These are phyloP conservation scores for Carcinoscorpius rotundicauda DNA, from an alignment of 1,140 invertebrate species.

Conservation along the genomic window DNA sequence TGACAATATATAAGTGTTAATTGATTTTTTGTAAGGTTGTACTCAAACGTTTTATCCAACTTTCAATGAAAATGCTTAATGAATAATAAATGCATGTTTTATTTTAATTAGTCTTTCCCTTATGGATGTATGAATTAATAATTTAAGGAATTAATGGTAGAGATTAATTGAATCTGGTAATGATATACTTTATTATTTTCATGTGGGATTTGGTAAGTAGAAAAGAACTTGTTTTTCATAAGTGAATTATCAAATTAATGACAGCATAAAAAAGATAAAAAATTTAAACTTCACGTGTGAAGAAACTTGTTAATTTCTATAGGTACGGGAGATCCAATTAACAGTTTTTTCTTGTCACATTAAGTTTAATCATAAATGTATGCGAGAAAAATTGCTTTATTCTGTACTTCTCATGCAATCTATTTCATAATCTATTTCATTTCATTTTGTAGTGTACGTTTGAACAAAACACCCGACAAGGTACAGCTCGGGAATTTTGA, in stretches of 20 bases:
- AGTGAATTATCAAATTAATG: constrained; percentile 1
- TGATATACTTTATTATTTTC: too few species aligned
- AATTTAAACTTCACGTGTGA: constrained; percentile 8
- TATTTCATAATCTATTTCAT: constrained; percentile 14
- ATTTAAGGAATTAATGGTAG: too few species aligned
- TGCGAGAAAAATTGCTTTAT: constrained; percentile 1
- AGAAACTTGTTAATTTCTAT: constrained; percentile 11
- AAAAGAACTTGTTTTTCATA: too few species aligned
- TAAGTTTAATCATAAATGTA: constrained; percentile 1
- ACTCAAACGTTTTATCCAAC: too few species aligned
- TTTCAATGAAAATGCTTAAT: too few species aligned
- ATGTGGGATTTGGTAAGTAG: too few species aligned
- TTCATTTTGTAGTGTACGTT: constrained; percentile 52
- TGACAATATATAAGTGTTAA: too few species aligned
- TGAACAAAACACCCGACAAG: constrained; percentile 71
- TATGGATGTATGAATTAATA: too few species aligned
- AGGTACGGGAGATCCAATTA: background rate
- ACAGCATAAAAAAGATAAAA: constrained; percentile 11
- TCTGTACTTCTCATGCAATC: background rate
- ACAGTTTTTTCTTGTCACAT: background rate
- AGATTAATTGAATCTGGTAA: too few species aligned
- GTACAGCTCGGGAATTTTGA: constrained; percentile 80
- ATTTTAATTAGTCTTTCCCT: too few species aligned
- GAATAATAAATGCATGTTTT: too few species aligned
- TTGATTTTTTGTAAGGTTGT: too few species aligned